Conservation (phyloP, 2,888 invertebrate genomes). For the Caradrina clavipalpis region DNA sequence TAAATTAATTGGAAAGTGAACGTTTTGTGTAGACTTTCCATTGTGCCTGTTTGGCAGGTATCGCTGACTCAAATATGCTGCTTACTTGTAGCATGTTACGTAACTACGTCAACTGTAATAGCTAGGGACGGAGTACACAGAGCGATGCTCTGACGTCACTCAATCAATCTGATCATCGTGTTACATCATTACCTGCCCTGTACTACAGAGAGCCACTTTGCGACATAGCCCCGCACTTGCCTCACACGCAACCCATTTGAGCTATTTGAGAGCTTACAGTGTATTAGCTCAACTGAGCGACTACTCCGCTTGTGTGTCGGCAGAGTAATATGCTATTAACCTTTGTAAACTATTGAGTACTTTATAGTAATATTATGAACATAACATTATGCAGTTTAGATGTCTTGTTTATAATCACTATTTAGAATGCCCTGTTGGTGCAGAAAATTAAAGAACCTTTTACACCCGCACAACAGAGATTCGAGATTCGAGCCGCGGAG, state of each 20-base stretch:
- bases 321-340: conserved; percentile 2
- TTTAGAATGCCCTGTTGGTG: no score
- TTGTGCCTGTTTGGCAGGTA: not conserved
- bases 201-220: conserved; percentile 14
- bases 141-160: not conserved
- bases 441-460: no score
- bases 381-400: not conserved
- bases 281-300: conserved; percentile 12
- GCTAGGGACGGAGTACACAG: no score
- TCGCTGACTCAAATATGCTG: not conserved
- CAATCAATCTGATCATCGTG: not conserved
- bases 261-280: conserved; percentile 23
- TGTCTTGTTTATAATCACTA: no score
- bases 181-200: conserved; percentile 6
- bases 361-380: not conserved
- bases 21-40: conserved; percentile 10
- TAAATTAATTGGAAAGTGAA: conserved; percentile 43
- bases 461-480: no score
- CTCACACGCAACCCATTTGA: conserved; percentile 23
- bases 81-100: no score
- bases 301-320: not conserved
- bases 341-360: conserved; percentile 1
- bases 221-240: conserved; percentile 6
- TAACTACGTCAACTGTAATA: no score
- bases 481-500: no score